Percentiles rank a stretch among this genome's conserved stretches.
Evolutionary conservation across 2,888 invertebrate genomes (phyloP).

Genomic region (Dugesia japonica): DNA sequence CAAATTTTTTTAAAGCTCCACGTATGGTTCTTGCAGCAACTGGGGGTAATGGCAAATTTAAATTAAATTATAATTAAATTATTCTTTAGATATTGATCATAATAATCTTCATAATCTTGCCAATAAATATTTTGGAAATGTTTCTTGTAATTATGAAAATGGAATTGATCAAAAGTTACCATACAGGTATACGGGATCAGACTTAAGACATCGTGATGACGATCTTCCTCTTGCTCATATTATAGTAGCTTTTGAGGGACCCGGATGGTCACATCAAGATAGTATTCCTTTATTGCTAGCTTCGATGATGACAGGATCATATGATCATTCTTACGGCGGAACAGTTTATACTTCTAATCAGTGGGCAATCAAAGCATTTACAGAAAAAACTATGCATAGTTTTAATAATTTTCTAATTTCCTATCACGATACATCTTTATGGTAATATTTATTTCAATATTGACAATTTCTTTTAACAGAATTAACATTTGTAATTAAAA

Average conservation of each 20-base stretch:
- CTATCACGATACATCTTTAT: conserved; percentile 94
- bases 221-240: conserved; percentile 86
- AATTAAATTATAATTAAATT: conserved; percentile 63
- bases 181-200: conserved; percentile 69
- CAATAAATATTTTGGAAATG: conserved; percentile 58
- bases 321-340: conserved; percentile 66
- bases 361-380: conserved; percentile 55
- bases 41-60: no score
- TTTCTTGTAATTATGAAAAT: conserved; percentile 47
- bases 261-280: conserved; percentile 90
- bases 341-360: conserved; percentile 74
- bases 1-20: conserved; percentile 74
- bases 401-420: conserved; percentile 97
- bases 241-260: conserved; percentile 85
- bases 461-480: no score
- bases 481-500: no score
- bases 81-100: no score
- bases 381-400: no score
- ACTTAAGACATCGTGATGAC: conserved; percentile 73
- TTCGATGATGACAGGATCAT: conserved; percentile 78
- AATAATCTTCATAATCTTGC: conserved; percentile 67
- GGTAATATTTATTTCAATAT: conserved; percentile 50
- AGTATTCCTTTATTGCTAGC: conserved; percentile 95
- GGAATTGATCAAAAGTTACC: conserved; percentile 58
- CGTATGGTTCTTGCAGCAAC: no score